Conservation (phyloP, 2,888 invertebrate genomes). For the Harpalus rufipes region DNA sequence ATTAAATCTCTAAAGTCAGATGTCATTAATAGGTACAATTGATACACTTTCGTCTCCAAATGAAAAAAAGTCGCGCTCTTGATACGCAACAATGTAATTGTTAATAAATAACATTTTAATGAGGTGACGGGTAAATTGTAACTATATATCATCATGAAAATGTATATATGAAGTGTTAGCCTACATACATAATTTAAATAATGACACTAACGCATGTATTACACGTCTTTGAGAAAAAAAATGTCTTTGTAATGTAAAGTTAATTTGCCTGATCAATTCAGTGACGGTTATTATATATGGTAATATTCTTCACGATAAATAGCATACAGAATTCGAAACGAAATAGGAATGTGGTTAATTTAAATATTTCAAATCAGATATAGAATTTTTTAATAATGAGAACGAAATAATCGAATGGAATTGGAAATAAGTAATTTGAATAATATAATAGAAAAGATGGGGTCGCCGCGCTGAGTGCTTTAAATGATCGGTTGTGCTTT, state of each 20-base stretch:
- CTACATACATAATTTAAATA: constrained; percentile 39
- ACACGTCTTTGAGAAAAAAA: constrained; percentile 6
- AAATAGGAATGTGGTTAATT: constrained; percentile 48
- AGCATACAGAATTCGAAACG: constrained; percentile 29
- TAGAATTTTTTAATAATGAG: constrained; percentile 30
- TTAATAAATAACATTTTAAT: constrained; percentile 40
- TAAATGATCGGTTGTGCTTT: too few species aligned
- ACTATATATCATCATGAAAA: constrained; percentile 16
- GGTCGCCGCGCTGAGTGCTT: too few species aligned
- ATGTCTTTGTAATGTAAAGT: constrained; percentile 21
- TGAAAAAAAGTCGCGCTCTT: too few species aligned
- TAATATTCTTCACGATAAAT: constrained; percentile 49
- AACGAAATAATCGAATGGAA: constrained; percentile 31
- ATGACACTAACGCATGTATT: constrained; percentile 20
- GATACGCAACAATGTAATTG: neutral
- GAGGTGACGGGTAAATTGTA: constrained; percentile 27
- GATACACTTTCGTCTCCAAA: too few species aligned
- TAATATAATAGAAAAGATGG: too few species aligned
- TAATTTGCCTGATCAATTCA: constrained; percentile 34
- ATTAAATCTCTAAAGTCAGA: too few species aligned
- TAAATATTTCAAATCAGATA: constrained; percentile 53
- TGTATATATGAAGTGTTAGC: constrained; percentile 30
- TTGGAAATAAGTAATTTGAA: too few species aligned
- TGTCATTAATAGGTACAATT: too few species aligned
- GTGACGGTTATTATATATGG: constrained; percentile 51